A percentile compares a stretch with the other conserved stretches of the same genome.
These are phyloP conservation scores for Tetragnatha montana DNA, from an alignment of 2,888 invertebrate genomes.

Conservation along the genomic window DNA sequence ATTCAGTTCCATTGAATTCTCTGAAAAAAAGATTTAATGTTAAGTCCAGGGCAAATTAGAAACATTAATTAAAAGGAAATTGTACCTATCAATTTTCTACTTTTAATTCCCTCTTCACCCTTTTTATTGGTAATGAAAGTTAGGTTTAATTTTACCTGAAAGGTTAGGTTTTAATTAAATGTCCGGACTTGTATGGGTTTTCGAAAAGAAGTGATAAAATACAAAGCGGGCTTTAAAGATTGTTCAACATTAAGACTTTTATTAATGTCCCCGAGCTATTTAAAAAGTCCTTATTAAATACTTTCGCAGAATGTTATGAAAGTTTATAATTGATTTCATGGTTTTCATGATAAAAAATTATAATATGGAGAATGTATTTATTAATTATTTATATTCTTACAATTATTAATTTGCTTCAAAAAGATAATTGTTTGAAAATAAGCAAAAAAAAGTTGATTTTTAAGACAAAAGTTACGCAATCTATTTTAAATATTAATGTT, in stretches of 20 bases:
- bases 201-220: conserved; percentile 20
- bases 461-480: no score
- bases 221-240: neutral
- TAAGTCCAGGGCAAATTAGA: conserved; percentile 34
- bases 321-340: no score
- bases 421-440: no score
- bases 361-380: no score
- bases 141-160: conserved; percentile 8
- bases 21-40: neutral
- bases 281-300: neutral
- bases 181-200: conserved; percentile 14
- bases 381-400: no score
- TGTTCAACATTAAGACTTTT: neutral
- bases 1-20: conserved; percentile 7
- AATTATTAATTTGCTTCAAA: no score
- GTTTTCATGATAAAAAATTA: no score
- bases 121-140: conserved; percentile 11
- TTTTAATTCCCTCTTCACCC: conserved; percentile 28
- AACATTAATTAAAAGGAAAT: conserved; percentile 51
- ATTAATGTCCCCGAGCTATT: neutral
- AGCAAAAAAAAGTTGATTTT: no score
- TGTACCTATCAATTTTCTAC: conserved; percentile 24
- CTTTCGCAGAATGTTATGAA: neutral
- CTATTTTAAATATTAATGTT: no score
- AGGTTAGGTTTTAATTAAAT: conserved; percentile 38